Conservation (phyloP, 1,140 invertebrate species). For the Drosophila murphyi region DNA sequence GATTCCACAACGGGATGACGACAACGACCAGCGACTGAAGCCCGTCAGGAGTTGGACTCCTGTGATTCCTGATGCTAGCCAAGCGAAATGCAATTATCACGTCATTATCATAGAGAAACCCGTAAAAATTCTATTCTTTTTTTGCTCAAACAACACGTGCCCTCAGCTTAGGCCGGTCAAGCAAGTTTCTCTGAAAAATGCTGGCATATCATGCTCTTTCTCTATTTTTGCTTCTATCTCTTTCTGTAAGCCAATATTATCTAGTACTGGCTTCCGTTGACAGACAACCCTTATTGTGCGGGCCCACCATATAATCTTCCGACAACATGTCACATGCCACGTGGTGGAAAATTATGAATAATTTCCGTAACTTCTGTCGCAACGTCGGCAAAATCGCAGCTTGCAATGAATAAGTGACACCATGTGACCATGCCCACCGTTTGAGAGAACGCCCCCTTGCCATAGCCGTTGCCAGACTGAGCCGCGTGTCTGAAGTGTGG, state of each 20-base stretch:
- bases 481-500: conserved; percentile 47
- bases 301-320: conserved; percentile 37
- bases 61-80: conserved; percentile 8
- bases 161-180: conserved; percentile 7
- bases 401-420: conserved; percentile 64
- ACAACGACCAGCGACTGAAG: conserved; percentile 26
- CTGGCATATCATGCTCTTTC: background rate
- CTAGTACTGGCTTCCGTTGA: conserved; percentile 45
- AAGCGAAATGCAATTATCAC: conserved; percentile 76
- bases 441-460: background rate
- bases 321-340: conserved; percentile 60
- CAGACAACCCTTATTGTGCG: conserved; percentile 58
- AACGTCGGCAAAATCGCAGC: conserved; percentile 58
- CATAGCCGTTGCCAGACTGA: background rate
- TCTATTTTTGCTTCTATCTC: background rate
- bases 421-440: conserved; percentile 43
- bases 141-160: conserved; percentile 1
- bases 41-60: conserved; percentile 16
- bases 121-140: conserved; percentile 38
- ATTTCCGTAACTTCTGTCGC: conserved; percentile 75
- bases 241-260: background rate
- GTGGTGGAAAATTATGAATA: conserved; percentile 80
- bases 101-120: conserved; percentile 72
- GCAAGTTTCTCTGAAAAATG: conserved; percentile 10
- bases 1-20: conserved; percentile 73